phyloP scores from a whole-genome alignment of 2,113 vertebrate species.

The Limanda limanda region DNA sequence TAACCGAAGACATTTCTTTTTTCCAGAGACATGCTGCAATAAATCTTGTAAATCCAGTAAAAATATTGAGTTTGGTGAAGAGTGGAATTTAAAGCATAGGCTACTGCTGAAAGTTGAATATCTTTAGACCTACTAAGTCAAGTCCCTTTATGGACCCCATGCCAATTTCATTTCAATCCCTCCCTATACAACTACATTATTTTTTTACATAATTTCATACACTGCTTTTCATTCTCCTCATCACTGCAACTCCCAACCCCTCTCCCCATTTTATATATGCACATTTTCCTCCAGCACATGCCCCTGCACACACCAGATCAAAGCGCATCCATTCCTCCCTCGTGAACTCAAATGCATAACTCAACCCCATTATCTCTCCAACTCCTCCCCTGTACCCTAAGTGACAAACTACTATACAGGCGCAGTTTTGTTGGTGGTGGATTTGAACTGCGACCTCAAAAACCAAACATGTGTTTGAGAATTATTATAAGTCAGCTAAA shows the following conservation, averaged over 20 bases:
- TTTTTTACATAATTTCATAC: constrained; percentile 2
- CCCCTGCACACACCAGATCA: not conserved
- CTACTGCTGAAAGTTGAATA: not conserved
- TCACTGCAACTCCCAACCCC: not conserved
- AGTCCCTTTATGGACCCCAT: not conserved
- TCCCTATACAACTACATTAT: constrained; percentile 1
- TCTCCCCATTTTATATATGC: not conserved
- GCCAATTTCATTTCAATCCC: constrained; percentile 9
- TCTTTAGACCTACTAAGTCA: not conserved
- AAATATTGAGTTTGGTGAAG: constrained; percentile 3
- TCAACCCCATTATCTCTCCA: constrained; percentile 33
- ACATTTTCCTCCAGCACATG: constrained; percentile 9
- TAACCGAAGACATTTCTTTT: not conserved
- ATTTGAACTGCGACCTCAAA: constrained; percentile 38
- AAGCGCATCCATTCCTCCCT: constrained; percentile 3
- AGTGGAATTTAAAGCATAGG: not conserved
- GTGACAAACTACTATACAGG: constrained; percentile 52
- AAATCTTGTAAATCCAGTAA: not conserved
- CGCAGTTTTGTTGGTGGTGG: constrained; percentile 30
- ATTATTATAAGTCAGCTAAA: not conserved
- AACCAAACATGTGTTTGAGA: not conserved
- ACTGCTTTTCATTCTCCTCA: constrained; percentile 1
- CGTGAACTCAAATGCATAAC: constrained; percentile 37
- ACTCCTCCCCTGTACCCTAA: constrained; percentile 10
- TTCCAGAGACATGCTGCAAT: too few species aligned